Evolutionary conservation across 2,113 vertebrate species (phyloP).

Genomic region (Halcyon malimbica): DNA sequence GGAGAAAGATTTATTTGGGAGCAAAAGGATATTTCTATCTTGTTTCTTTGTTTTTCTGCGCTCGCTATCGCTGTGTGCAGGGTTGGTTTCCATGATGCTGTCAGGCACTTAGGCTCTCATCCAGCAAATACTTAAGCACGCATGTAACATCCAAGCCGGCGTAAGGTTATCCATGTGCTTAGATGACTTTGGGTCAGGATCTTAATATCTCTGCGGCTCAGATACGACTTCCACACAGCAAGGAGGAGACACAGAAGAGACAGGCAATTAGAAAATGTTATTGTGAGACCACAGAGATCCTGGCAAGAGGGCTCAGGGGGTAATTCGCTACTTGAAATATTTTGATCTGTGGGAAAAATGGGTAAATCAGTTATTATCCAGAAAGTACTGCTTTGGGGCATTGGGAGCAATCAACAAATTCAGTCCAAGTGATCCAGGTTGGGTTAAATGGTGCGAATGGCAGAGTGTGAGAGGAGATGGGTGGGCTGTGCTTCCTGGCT

Average conservation of each 20-base stretch:
- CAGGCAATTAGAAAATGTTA: conserved; percentile 12
- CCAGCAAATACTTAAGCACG: conserved; percentile 59
- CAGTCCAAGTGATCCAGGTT: not conserved
- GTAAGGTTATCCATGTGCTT: conserved; percentile 50
- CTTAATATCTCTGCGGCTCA: not conserved
- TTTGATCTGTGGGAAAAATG: not conserved
- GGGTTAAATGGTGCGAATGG: not conserved
- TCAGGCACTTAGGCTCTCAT: conserved; percentile 19
- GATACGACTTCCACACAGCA: not conserved
- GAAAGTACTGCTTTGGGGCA: not conserved
- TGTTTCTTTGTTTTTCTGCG: conserved; percentile 14
- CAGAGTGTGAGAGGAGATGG: not conserved
- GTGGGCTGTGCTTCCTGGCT: not conserved
- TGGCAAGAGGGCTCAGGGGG: not conserved
- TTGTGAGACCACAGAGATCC: not conserved
- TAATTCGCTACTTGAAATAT: not conserved
- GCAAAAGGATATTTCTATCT: not conserved
- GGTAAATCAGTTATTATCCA: not conserved
- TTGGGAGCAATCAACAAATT: not conserved
- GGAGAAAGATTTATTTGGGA: conserved; percentile 4
- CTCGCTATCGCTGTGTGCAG: not conserved
- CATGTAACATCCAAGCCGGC: not conserved
- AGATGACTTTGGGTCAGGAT: conserved; percentile 33
- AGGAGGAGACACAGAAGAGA: not conserved
- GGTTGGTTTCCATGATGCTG: not conserved